Percentiles rank a stretch among this genome's conserved stretches.
Evolutionary conservation across 2,797 vertebrate genomes (phyloP).

Genomic region (Hippocampus kuda): DNA sequence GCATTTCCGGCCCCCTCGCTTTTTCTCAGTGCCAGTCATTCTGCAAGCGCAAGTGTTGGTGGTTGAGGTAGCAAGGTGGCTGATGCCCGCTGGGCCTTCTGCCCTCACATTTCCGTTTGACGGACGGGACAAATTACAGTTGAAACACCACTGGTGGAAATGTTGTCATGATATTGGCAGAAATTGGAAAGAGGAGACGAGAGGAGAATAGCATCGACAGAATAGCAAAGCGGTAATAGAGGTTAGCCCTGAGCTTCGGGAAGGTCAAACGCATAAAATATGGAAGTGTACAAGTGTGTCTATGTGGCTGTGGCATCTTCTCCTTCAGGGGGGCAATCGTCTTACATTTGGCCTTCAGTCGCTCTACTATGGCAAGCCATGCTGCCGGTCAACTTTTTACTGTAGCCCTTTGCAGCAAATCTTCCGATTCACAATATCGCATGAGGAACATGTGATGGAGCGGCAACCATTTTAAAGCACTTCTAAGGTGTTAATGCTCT

Average conservation of each 20-base stretch:
- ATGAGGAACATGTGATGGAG: neutral
- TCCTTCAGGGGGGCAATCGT: conserved; percentile 22
- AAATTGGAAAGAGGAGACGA: conserved; percentile 25
- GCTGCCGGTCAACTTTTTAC: neutral
- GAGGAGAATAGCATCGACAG: conserved; percentile 23
- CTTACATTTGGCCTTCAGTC: conserved; percentile 16
- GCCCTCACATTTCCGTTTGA: conserved; percentile 57
- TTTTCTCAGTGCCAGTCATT: conserved; percentile 44
- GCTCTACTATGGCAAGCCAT: neutral
- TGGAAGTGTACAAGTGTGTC: conserved; percentile 26
- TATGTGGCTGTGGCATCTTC: conserved; percentile 21
- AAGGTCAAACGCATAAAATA: conserved; percentile 50
- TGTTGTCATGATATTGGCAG: conserved; percentile 43
- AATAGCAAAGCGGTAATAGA: conserved; percentile 38
- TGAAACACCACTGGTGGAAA: conserved; percentile 48
- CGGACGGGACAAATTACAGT: conserved; percentile 64
- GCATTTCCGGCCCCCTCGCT: conserved; percentile 27
- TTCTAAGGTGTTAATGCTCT: neutral
- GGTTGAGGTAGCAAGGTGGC: conserved; percentile 52
- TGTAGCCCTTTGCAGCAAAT: neutral
- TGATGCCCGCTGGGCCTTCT: conserved; percentile 38
- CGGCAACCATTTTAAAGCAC: neutral
- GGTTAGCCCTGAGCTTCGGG: conserved; percentile 26
- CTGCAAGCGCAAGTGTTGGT: conserved; percentile 50
- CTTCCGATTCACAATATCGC: neutral